Base-by-base conservation (phyloP, 2,113 vertebrate species). In the Oryzias woworae region DNA sequence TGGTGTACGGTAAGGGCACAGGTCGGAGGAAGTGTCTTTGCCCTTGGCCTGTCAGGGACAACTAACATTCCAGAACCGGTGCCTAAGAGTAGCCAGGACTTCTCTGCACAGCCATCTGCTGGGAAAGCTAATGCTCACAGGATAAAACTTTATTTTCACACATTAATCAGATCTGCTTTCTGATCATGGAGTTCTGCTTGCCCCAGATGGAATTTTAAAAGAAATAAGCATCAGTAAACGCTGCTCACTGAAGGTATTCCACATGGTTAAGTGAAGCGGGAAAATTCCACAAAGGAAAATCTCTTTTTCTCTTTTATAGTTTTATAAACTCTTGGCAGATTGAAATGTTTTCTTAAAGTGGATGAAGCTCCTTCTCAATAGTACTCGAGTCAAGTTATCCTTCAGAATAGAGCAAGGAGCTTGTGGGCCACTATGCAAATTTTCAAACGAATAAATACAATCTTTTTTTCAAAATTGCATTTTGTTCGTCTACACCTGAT, bases 81-180 rank as follows among this genome's bases (percentile, higher is more conserved):
- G 69, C 59, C 26, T 83, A 86, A 87, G 78, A 73, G 71, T 36
- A 41, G 43, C 72, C 50, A 48, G 47, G 66, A 76, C 70, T 76
- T 65, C 71, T 63, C 69, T 53, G 72, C 53, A 71, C 54, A 52
- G 53, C 59, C 31, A 24, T 75, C 73, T 48, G 64, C 77, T 73
- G 71, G 62, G 82, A 69, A 73, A 69, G 73, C 70, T 75, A 43
- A 41, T 71, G 73, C 77, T 78, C 70, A 75, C 62, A 80, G 74
- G 67, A 81, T 80, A 75, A 81, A 74, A 76, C 60, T 72, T 82
- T 77, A 66, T 72, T 85, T 78, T 70, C 69, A 77, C 66, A 66
- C 66, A 69, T 81, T 86, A 81, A 77, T 87, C 80, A 77, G 71
- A 72, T 80, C 63, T 20, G 53, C 71, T 76, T 61, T 78, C 77